phyloP scores from a whole-genome alignment of 2,797 vertebrate species.

The Stomatorhinus walkeri region DNA sequence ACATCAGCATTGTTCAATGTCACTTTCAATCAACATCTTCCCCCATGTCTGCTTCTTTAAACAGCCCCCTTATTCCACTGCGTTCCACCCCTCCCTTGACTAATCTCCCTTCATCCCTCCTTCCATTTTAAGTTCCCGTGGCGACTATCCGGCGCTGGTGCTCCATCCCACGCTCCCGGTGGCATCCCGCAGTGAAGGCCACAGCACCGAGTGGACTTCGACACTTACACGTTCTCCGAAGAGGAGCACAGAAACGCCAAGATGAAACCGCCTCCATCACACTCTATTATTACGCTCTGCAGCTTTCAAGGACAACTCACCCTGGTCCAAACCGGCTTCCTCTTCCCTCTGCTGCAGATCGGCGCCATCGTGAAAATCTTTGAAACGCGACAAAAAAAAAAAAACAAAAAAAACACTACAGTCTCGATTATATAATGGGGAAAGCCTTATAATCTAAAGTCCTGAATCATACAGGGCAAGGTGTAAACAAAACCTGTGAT shows the following conservation, averaged over 20 bases:
- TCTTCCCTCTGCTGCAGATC: slow-evolving; percentile 57
- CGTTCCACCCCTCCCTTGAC: neutral
- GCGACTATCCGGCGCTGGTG: neutral
- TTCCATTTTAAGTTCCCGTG: neutral
- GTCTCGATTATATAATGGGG: neutral
- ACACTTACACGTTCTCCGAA: neutral
- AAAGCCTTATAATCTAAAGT: neutral
- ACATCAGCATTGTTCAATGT: neutral
- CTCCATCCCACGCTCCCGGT: neutral
- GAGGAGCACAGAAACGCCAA: neutral
- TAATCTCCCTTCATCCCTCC: neutral
- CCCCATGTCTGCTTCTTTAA: neutral
- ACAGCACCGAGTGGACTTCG: neutral
- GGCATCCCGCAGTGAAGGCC: neutral
- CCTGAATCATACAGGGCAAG: neutral
- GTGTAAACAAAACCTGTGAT: neutral
- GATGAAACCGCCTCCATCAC: neutral
- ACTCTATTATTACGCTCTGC: slow-evolving; percentile 13
- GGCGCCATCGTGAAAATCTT: slow-evolving; percentile 51
- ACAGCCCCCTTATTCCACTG: neutral
- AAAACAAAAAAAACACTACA: neutral
- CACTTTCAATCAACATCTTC: neutral
- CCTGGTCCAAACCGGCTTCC: slow-evolving; percentile 67
- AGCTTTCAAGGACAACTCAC: slow-evolving; percentile 56
- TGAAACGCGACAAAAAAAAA: neutral